Percentiles rank a stretch among this genome's conserved stretches.
Conservation (phyloP, 37 sponge, comb jelly and placozoan genomes). For the Axinella damicornis region DNA sequence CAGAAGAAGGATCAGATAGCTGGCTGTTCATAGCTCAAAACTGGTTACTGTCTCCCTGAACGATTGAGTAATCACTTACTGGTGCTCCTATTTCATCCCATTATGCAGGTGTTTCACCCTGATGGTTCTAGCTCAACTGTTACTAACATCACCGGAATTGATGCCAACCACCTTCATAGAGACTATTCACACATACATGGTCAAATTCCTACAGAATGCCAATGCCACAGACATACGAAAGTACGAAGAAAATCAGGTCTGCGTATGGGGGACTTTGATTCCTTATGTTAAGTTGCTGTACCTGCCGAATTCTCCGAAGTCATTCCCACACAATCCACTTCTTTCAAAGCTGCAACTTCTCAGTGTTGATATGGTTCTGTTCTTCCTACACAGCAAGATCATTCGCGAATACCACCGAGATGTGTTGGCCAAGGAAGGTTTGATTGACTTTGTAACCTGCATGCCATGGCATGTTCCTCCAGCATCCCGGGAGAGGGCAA, state of each 20-base stretch:
- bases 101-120: not conserved
- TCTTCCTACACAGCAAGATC: conserved; percentile 19
- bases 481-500: not conserved
- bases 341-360: conserved; percentile 5
- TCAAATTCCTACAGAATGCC: not conserved
- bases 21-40: no score
- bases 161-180: not conserved
- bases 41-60: no score
- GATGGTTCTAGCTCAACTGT: not conserved
- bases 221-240: not conserved
- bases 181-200: not conserved
- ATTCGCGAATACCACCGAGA: not conserved
- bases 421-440: not conserved
- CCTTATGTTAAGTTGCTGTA: conserved; percentile 13
- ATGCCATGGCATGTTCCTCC: conserved; percentile 14
- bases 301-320: not conserved
- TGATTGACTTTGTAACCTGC: conserved; percentile 19
- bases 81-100: no score
- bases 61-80: no score
- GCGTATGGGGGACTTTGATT: not conserved
- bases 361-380: conserved; percentile 1
- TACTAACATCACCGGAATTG: not conserved
- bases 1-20: no score
- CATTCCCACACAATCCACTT: no score
- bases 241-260: not conserved